These are phyloP conservation scores for Etheostoma spectabile DNA, from an alignment of 2,113 vertebrate genomes.

Conservation along the genomic window DNA sequence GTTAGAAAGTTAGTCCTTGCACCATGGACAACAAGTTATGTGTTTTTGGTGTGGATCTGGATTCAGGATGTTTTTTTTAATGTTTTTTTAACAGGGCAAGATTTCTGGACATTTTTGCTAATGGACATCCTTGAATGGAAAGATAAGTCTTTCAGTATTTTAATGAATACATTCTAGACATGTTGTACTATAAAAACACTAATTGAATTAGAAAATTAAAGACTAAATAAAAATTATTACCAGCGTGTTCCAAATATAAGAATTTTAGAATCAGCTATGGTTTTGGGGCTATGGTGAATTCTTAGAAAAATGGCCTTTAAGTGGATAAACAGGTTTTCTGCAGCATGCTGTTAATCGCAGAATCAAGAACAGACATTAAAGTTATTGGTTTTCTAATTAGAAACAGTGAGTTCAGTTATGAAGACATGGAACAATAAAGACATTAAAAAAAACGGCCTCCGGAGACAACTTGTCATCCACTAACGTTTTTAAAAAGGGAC, in stretches of 20 bases:
- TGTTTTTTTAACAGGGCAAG: not conserved
- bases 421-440: conserved; percentile 49
- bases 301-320: not conserved
- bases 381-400: conserved; percentile 62
- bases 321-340: conserved; percentile 23
- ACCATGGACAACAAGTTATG: not conserved
- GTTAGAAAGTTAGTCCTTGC: not conserved
- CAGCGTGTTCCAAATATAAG: not conserved
- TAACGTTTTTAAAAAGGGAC: conserved; percentile 45
- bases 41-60: not conserved
- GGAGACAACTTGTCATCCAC: conserved; percentile 41
- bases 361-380: conserved; percentile 41
- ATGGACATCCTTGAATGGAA: not conserved
- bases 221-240: not conserved
- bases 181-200: not conserved
- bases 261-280: conserved; percentile 14
- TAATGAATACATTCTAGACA: not conserved
- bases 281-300: conserved; percentile 13
- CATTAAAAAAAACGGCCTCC: conserved; percentile 37
- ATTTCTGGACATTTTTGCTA: not conserved
- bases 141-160: not conserved
- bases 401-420: conserved; percentile 51
- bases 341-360: conserved; percentile 35
- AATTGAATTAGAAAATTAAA: not conserved
- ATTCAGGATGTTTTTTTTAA: too few relatives aligned